These are phyloP conservation scores for Erythrolamprus reginae DNA, from an alignment of 2,113 vertebrate genomes.

Conservation along the genomic window DNA sequence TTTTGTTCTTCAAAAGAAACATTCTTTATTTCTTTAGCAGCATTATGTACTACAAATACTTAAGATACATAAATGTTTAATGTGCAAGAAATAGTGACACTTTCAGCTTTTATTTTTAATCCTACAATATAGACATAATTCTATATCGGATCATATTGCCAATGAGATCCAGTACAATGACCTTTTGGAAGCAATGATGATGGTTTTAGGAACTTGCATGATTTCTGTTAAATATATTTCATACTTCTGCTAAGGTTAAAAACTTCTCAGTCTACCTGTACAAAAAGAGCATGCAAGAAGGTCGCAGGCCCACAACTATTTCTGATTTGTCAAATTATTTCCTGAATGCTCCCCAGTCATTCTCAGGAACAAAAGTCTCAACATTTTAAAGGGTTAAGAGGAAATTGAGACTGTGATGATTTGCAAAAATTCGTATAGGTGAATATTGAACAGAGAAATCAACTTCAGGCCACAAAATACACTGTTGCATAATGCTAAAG, in stretches of 20 bases:
- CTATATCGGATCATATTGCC: background rate
- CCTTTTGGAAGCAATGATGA: background rate
- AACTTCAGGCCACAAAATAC: background rate
- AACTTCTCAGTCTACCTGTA: background rate
- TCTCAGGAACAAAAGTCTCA: background rate
- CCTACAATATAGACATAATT: background rate
- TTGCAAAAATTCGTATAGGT: background rate
- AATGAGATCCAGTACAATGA: background rate
- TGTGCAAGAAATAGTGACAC: background rate
- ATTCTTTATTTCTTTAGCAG: background rate
- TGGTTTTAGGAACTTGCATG: background rate
- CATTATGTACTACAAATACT: background rate
- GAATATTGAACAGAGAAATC: background rate
- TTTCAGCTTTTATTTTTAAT: background rate
- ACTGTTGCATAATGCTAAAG: background rate
- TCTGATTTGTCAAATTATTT: background rate
- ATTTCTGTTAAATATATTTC: background rate
- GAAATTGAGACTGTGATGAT: background rate
- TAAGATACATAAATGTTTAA: rapidly evolving
- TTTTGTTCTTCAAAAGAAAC: background rate
- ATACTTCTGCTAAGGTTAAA: background rate
- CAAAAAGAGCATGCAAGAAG: background rate
- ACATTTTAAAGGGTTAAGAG: background rate
- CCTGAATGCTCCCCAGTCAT: background rate
- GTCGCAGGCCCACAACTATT: background rate